Evolutionary conservation across 1,140 invertebrate genomes (phyloP).

Genomic region (Pseudomyrmex dendroicus): DNA sequence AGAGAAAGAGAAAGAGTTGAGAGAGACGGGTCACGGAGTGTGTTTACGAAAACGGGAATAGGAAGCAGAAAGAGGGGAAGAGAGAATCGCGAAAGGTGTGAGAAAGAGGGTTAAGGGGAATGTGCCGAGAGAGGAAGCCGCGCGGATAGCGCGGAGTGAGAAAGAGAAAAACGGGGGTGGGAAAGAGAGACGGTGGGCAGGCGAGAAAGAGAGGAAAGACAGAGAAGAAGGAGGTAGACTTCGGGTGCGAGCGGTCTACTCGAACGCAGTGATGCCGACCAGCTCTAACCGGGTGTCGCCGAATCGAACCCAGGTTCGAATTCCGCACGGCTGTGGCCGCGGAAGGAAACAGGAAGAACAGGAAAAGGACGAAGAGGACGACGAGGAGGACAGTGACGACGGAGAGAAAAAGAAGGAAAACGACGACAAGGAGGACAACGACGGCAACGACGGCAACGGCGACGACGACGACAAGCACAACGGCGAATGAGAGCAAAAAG

Average conservation of each 20-base stretch:
- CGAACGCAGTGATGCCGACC: conserved; percentile 82
- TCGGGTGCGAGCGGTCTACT: conserved; percentile 73
- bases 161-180: conserved; percentile 33
- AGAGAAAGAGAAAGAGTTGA: conserved; percentile 46
- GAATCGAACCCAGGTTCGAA: conserved; percentile 76
- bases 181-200: not conserved
- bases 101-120: conserved; percentile 51
- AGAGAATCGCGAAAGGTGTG: conserved; percentile 40
- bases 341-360: conserved; percentile 22
- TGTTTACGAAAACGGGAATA: conserved; percentile 67
- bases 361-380: conserved; percentile 31
- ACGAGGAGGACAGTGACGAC: not conserved
- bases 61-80: conserved; percentile 35
- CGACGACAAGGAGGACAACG: not conserved
- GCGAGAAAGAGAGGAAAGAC: conserved; percentile 26
- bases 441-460: conserved; percentile 1
- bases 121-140: conserved; percentile 28
- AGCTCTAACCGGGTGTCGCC: conserved; percentile 77
- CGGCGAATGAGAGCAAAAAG: conserved; percentile 10
- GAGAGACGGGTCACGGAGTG: conserved; percentile 29
- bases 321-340: conserved; percentile 68
- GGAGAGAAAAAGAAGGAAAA: not conserved
- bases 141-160: conserved; percentile 34
- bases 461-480: conserved; percentile 9
- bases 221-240: conserved; percentile 57